Percentiles rank a stretch among this genome's conserved stretches.
Conservation (phyloP, 1,140 invertebrate genomes). For the Bursaphelenchus mucronatus region DNA sequence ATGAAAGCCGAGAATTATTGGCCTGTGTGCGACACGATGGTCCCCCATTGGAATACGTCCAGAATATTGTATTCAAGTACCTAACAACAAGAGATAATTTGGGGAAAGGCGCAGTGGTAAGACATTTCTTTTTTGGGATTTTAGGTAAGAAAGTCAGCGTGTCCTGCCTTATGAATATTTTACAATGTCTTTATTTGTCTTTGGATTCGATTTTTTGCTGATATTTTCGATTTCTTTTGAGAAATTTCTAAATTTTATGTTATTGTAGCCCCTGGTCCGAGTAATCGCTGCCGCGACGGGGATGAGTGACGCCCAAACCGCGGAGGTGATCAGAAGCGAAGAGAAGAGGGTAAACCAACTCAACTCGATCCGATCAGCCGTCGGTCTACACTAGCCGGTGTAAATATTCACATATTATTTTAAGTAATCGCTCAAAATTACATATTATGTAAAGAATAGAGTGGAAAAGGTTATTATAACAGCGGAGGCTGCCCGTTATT, state of each 20-base stretch:
- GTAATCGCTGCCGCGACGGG: conserved; percentile 16
- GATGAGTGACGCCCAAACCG: conserved; percentile 4
- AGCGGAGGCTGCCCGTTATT: too few relatives aligned
- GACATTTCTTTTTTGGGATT: background rate
- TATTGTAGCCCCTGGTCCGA: conserved; percentile 3
- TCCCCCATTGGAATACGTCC: conserved; percentile 15
- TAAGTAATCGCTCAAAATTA: too few relatives aligned
- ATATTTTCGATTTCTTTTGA: too few relatives aligned
- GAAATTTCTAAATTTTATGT: background rate
- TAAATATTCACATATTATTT: too few relatives aligned
- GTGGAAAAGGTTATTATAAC: too few relatives aligned
- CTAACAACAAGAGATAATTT: conserved; percentile 8
- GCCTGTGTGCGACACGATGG: background rate
- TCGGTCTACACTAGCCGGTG: background rate
- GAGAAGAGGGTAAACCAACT: conserved; percentile 1
- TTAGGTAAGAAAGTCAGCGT: background rate
- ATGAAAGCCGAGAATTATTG: conserved; percentile 5
- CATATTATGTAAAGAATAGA: too few relatives aligned
- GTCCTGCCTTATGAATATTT: too few relatives aligned
- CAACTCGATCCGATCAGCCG: background rate
- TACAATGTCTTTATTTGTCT: too few relatives aligned
- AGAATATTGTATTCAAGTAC: conserved; percentile 20
- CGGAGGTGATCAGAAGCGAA: conserved; percentile 7
- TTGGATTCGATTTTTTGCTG: too few relatives aligned
- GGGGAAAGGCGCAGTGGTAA: conserved; percentile 17